Evolutionary conservation across 2,888 invertebrate species (phyloP).

Genomic region (Macaria notata): DNA sequence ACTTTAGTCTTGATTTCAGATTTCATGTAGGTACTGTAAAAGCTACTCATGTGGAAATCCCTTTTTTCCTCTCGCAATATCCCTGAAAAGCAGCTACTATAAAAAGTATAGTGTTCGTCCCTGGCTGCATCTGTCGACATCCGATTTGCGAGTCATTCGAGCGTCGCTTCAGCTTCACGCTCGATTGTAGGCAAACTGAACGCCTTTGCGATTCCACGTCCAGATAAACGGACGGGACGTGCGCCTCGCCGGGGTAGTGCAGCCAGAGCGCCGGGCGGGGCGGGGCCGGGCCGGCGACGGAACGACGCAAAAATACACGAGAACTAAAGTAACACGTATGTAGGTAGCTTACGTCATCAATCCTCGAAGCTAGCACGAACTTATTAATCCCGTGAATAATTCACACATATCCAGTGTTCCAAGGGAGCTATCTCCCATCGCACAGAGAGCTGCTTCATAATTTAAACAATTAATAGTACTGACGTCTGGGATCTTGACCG

Average conservation of each 20-base stretch:
- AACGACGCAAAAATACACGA: too few species aligned
- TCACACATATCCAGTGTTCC: too few species aligned
- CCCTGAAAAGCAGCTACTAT: too few species aligned
- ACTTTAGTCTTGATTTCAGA: too few species aligned
- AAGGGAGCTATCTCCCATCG: too few species aligned
- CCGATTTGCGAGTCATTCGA: slow-evolving; percentile 35
- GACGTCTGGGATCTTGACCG: too few species aligned
- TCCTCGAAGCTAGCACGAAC: slow-evolving; percentile 1
- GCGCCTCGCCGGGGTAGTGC: slow-evolving; percentile 1
- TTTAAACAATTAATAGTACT: too few species aligned
- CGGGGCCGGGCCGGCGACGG: not conserved
- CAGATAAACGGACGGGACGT: slow-evolving; percentile 34
- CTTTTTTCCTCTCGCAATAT: too few species aligned
- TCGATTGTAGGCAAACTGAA: slow-evolving; percentile 31
- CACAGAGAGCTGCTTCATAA: too few species aligned
- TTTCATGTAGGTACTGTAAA: too few species aligned
- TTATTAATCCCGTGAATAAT: slow-evolving; percentile 6
- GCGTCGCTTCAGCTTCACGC: slow-evolving; percentile 34
- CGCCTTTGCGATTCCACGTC: slow-evolving; percentile 33
- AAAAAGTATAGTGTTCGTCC: not conserved
- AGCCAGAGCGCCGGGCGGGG: not conserved
- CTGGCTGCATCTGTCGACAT: slow-evolving; percentile 29
- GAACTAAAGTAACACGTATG: too few species aligned
- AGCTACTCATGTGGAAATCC: too few species aligned
- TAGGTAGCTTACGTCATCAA: slow-evolving; percentile 1